phyloP scores from a whole-genome alignment of 2,888 invertebrate species.

The Rhorus exstirpatorius region DNA sequence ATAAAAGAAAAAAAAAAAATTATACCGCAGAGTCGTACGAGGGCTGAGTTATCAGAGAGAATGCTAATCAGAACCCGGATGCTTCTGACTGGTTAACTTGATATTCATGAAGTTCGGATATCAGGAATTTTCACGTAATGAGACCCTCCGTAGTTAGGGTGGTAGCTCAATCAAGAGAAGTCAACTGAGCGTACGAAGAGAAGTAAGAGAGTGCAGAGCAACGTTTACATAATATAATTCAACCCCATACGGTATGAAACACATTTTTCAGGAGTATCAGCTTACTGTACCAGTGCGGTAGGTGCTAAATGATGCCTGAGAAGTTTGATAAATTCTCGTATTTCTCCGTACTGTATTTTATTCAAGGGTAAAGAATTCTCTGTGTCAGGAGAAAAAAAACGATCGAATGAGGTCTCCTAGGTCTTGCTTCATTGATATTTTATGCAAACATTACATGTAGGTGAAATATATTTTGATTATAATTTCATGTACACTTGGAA shows the following conservation, averaged over 20 bases:
- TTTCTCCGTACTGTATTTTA: neutral
- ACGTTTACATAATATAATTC: neutral
- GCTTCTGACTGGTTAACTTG: slow-evolving; percentile 35
- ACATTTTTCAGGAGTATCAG: neutral
- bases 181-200: neutral
- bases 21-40: neutral
- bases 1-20: neutral
- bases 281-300: neutral
- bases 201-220: neutral
- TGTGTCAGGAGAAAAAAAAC: neutral
- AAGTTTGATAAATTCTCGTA: slow-evolving; percentile 1
- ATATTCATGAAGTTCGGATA: slow-evolving; percentile 27
- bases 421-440: no score
- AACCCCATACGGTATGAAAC: neutral
- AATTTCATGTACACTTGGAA: no score
- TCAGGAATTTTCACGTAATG: slow-evolving; percentile 6
- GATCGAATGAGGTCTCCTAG: neutral
- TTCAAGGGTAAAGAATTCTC: neutral
- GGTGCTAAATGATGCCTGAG: neutral
- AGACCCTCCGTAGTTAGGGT: slow-evolving; percentile 21
- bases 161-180: neutral
- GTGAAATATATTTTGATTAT: no score
- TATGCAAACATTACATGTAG: no score
- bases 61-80: neutral
- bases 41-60: neutral